Percentiles rank a stretch among this genome's conserved stretches.
Evolutionary conservation across 35 echinoderm and acorn worm genomes (phyloP).

Genomic region (Stichopus chloronotus): DNA sequence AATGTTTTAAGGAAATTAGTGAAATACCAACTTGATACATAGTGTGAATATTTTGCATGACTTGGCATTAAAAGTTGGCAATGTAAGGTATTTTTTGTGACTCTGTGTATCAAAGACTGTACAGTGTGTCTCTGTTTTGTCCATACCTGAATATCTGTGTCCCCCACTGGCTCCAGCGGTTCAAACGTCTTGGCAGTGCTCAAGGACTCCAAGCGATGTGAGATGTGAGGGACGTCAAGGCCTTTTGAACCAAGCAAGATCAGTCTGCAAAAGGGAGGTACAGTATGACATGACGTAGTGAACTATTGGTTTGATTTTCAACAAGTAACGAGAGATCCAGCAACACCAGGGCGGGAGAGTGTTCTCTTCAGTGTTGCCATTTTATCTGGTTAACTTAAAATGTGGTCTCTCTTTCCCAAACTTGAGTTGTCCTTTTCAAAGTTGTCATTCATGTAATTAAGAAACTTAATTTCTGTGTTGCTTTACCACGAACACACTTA

Average conservation of each 20-base stretch:
- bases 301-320: neutral
- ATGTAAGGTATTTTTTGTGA: no score
- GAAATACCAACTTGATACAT: no score
- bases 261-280: conserved; percentile 54
- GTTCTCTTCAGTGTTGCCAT: neutral
- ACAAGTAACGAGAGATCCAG: neutral
- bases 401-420: no score
- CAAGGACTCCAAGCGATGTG: conserved; percentile 85
- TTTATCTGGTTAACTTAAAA: neutral
- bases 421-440: no score
- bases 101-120: neutral
- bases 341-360: neutral
- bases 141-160: conserved; percentile 91
- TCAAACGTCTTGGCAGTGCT: conserved; percentile 94
- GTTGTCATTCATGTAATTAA: no score
- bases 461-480: no score
- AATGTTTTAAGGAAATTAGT: no score
- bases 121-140: neutral
- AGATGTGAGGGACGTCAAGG: conserved; percentile 93
- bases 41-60: no score
- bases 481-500: no score
- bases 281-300: neutral
- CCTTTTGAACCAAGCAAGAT: conserved; percentile 94
- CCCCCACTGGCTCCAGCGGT: conserved; percentile 89
- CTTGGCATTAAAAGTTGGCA: no score